A percentile compares a stretch with the other conserved stretches of the same genome.
Conservation (phyloP, 2,888 invertebrate species). For the Antheraea assamensis region DNA sequence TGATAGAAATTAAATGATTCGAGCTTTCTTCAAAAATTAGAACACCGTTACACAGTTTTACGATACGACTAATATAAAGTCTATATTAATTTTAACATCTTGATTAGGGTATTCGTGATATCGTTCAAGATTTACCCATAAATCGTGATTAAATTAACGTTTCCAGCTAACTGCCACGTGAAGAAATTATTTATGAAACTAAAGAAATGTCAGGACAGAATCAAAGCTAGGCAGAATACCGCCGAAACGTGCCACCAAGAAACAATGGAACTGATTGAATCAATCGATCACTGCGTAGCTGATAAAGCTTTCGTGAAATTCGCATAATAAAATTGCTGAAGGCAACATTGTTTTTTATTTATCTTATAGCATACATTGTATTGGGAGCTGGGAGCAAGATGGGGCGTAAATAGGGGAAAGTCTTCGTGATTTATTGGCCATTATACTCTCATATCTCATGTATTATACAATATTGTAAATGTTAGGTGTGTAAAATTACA, state of each 20-base stretch:
- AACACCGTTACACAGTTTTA: too few species aligned
- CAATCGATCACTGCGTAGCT: conserved; percentile 59
- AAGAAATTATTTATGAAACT: conserved; percentile 41
- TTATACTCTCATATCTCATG: neutral
- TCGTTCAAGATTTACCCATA: neutral
- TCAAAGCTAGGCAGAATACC: conserved; percentile 54
- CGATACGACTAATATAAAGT: too few species aligned
- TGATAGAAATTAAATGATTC: too few species aligned
- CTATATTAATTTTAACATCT: neutral
- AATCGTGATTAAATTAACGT: neutral
- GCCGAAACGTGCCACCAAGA: conserved; percentile 67
- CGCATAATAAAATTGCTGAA: neutral
- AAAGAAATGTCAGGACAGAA: conserved; percentile 49
- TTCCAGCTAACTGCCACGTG: conserved; percentile 52
- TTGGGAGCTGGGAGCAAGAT: neutral
- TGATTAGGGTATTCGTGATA: neutral
- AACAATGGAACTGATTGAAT: conserved; percentile 54
- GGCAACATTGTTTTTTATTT: neutral
- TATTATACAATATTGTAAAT: neutral
- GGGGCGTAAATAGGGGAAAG: neutral
- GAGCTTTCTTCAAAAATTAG: too few species aligned
- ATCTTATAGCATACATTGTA: neutral
- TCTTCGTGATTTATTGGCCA: neutral
- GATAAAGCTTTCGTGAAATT: conserved; percentile 52
- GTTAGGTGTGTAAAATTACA: neutral